Conservation (phyloP, 2,888 invertebrate genomes). For the Perdita meconis region DNA sequence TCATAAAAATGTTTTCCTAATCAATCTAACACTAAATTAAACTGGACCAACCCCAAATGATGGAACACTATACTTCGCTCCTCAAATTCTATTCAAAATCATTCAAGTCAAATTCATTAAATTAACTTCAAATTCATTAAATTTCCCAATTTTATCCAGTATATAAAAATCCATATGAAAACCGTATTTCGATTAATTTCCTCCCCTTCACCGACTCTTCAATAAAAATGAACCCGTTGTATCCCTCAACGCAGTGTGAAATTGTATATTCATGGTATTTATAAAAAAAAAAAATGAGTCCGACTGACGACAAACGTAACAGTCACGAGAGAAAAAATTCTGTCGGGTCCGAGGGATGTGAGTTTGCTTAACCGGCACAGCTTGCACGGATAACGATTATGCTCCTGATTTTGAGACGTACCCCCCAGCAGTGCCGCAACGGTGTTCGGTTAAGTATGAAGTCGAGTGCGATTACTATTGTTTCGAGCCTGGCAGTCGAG, state of each 20-base stretch:
- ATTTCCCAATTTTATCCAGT: background rate
- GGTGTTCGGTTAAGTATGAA: conserved; percentile 64
- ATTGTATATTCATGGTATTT: no score
- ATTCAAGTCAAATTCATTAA: no score
- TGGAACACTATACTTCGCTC: no score
- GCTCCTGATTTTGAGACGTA: conserved; percentile 59
- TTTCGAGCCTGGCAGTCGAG: conserved; percentile 72
- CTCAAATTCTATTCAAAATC: background rate
- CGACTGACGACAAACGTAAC: background rate
- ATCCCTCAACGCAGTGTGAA: no score
- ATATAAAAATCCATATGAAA: background rate
- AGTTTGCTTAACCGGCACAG: conserved; percentile 12
- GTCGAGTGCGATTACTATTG: conserved; percentile 76
- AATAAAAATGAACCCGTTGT: no score
- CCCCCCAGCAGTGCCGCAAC: conserved; percentile 61
- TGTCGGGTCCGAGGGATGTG: background rate
- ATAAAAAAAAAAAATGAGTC: background rate
- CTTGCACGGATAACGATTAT: conserved; percentile 55
- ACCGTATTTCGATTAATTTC: background rate
- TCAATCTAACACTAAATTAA: no score
- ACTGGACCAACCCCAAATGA: no score
- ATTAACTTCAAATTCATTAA: no score
- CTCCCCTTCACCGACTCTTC: no score
- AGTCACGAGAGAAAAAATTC: background rate
- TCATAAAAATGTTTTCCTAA: no score